Evolutionary conservation across 2,888 invertebrate genomes (phyloP), one percentile per base, ranked within the genome.

Genomic region (Pristionchus fissidentatus): DNA sequence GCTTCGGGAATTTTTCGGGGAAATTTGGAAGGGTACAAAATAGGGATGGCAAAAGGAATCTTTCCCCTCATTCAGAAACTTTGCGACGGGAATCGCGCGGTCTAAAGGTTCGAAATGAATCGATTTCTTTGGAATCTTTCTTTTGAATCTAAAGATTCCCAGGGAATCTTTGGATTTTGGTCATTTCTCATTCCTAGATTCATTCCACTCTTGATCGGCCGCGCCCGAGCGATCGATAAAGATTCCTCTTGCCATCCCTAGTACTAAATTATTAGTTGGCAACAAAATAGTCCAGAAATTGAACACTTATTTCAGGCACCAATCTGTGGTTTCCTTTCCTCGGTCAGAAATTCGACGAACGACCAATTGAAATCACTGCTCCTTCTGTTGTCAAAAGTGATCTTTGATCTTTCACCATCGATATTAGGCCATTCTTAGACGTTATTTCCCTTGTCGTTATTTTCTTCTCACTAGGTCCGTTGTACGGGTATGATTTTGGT

Each of bases 281-380:
- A 19, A 49, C 19, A 15, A 15, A 49, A 49, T n/a, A n/a, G n/a
- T n/a, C n/a, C 8, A 15, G 5, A 0, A 46, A 32, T 43, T 41
- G 41, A 10, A 22, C 73, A 73, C 3, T 35, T 35, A n/a, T 85
- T 87, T 83, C 85, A 88, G 88, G 88, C 41, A 87, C 86, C 62
- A 87, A 86, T 81, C 84, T 88, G 4, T 88, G 88, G 88, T 86
- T 88, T 60, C 88, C 88, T 22, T 88, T 88, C 83, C 52, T 78
- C 22, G 82, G 82, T 1, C 57, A 57, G 43, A 60, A 57, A 43
- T 80, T 80, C 32, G 80, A 80, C 26, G 80, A 80, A n/a, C 29
- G 43, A 43, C 80, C 80, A 32, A 35, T 62, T n/a, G 80, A 80
- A 19, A 19, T 8, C 41, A 22, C 46, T 46, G 10, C 29, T n/a